Evolutionary conservation across 2,797 vertebrate genomes (phyloP), one percentile per base, ranked within the genome.

Genomic region (Sarcoramphus papa): DNA sequence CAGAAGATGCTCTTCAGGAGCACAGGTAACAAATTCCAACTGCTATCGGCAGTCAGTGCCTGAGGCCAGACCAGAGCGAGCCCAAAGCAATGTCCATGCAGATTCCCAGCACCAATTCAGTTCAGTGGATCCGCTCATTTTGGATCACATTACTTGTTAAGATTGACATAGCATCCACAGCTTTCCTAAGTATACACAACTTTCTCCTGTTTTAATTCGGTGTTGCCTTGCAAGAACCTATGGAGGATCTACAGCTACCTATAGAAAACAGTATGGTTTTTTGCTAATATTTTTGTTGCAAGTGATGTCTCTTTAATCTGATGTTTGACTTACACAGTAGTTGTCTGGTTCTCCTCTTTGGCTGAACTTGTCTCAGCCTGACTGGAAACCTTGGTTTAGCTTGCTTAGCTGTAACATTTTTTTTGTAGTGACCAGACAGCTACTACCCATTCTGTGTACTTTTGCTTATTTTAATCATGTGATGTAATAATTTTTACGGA

Each of bases 101-200:
- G 43, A 56, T 50, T n/a, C 47, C 69, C 40, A 85, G 73, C 47
- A 72, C 51, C 31, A 43, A 33, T 14, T 56, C 37, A 51, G 45
- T 59, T 67, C 0, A 1, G 9, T 0, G 2, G 30, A 24, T 10
- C 56, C 45, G 27, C 57, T 94, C 17, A 31, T 64, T 79, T 72
- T 47, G 67, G 45, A 68, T 48, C 22, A 20, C 13, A 5, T 5
- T 9, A 14, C 59, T 30, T 30, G 10, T 24, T 45, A 53, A 56
- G 47, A 57, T 4, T 62, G 63, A 79, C 50, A 21, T 0, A 23
- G 23, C 25, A 76, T 4, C 12, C 12, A 43, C 10, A 41, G 15
- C 23, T 21, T 17, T 73, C 1, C 0, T 19, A 73, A 57, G 12
- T 4, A 40, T 9, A 47, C 4, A 53, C 10, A 72, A 5, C 37